Conservation (phyloP, 2,113 vertebrate species). For the Eptatretus burgeri region DNA sequence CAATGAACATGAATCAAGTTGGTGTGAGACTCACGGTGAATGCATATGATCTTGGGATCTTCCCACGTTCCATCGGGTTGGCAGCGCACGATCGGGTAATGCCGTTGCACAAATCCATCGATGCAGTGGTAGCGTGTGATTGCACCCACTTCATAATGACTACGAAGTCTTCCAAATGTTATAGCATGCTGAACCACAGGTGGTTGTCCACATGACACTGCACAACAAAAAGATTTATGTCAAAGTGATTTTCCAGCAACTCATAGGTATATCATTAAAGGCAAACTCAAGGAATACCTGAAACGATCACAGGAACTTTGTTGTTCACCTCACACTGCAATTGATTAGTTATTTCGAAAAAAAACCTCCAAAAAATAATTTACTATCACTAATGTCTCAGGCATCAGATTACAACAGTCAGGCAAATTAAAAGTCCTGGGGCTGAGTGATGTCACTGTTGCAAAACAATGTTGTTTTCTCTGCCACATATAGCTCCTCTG, state of each 20-base stretch:
- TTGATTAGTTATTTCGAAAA: no score
- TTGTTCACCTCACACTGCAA: no score
- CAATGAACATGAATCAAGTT: background rate
- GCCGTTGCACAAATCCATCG: conserved; percentile 69
- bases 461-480: no score
- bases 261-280: background rate
- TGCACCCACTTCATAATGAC: conserved; percentile 73
- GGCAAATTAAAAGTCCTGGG: no score
- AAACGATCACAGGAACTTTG: no score
- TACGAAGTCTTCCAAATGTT: conserved; percentile 49
- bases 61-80: conserved; percentile 66
- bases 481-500: no score
- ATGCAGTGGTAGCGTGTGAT: conserved; percentile 75
- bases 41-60: conserved; percentile 58
- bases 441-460: no score
- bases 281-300: background rate
- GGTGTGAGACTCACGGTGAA: conserved; percentile 51
- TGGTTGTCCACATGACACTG: conserved; percentile 71
- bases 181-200: conserved; percentile 65
- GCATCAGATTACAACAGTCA: no score
- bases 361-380: no score
- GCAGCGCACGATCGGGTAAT: conserved; percentile 63
- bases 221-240: conserved; percentile 11
- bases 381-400: no score
- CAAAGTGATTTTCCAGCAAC: background rate